Base-by-base conservation (phyloP, 2,113 vertebrate genomes). In the Lophochroa leadbeateri region DNA sequence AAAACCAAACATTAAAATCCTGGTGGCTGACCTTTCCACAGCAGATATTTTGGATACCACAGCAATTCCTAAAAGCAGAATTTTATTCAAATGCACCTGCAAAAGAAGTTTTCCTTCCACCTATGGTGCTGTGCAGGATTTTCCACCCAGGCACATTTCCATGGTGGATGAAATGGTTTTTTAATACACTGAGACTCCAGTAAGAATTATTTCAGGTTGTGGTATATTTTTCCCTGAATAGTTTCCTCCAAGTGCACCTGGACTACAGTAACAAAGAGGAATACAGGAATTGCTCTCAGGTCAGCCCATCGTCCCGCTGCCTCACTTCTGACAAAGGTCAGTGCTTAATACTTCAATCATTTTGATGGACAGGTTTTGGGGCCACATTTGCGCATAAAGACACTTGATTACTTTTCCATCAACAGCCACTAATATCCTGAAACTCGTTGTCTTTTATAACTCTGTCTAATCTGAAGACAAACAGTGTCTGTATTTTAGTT, bases 91-190 rank as follows among this genome's bases (percentile, higher is more conserved):
- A 75, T 33, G 19, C 17, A 88, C 39, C 58, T 74, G 44, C n/a
- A 52, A 69, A 76, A 61, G 52, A 64, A 11, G 6, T 18, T n/a
- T 69, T 90, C 53, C 44, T 76, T 84, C 25, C 21, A 81, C 50
- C 35, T 79, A 7, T 31, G 52, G 14, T 60, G 43, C 31, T 57
- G 47, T 28, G 61, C 52, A 69, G 81, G 71, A 57, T 49, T 85
- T 96, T 82, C 91, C 70, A 89, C 53, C n/a, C 78, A 82, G 76
- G 24, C 67, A 17, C 57, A 58, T 77, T 95, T 86, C 90, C 61
- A 64, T 0, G 0, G 65, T 44, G 35, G 69, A 81, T 78, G 19
- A 84, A 96, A 78, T 16, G 21, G 53, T 86, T 46, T n/a, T 64
- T 86, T 78, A 82, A 84, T 37, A 52, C 10, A 60, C 44, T 44